Percentiles rank a stretch among this genome's conserved stretches.
These are phyloP conservation scores for Nephrotoma guestfalica DNA, from an alignment of 2,888 invertebrate genomes.

Conservation along the genomic window DNA sequence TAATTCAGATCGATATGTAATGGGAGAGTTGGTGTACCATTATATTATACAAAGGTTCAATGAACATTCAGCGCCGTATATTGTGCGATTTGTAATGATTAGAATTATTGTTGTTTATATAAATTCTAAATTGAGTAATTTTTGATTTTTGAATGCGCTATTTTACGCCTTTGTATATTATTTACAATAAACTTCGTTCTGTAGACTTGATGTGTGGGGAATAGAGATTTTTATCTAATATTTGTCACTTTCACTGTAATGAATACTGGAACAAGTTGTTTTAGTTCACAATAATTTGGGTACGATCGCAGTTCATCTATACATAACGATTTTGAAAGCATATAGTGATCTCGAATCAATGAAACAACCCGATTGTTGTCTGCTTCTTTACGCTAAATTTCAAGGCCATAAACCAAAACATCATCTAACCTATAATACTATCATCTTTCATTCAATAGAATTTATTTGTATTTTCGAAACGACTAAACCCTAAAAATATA, in stretches of 20 bases:
- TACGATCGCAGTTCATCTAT: too few relatives aligned
- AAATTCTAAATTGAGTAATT: not conserved
- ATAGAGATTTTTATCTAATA: not conserved
- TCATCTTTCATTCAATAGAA: not conserved
- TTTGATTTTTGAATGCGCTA: not conserved
- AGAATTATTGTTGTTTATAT: not conserved
- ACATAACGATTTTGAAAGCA: not conserved
- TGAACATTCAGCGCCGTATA: not conserved
- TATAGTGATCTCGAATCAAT: not conserved
- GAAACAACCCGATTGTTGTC: not conserved
- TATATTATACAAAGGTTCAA: not conserved
- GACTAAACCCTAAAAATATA: not conserved
- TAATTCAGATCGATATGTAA: not conserved
- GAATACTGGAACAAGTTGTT: too few relatives aligned
- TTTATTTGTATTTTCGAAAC: not conserved
- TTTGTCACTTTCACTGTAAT: too few relatives aligned
- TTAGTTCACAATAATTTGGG: too few relatives aligned
- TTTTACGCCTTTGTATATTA: not conserved
- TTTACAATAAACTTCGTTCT: not conserved
- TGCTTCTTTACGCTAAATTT: not conserved
- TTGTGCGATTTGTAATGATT: not conserved
- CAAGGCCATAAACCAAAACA: not conserved
- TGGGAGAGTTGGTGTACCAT: not conserved
- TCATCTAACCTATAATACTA: not conserved
- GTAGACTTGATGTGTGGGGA: not conserved